Evolutionary conservation across 2,113 vertebrate species (phyloP).

Genomic region (Gobio gobio): DNA sequence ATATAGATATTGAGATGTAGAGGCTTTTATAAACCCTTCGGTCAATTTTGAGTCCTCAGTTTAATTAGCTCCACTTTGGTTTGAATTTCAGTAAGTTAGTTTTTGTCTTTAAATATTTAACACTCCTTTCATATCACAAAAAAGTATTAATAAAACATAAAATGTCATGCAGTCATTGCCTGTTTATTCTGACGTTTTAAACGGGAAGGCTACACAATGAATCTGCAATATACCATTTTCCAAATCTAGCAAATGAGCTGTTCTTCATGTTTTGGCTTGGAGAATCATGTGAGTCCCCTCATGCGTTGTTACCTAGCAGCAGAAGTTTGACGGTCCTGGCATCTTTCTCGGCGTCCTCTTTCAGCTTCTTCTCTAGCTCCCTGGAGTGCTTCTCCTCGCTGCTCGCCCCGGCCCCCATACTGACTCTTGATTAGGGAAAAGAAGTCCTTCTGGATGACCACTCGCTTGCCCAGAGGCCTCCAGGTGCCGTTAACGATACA

Average conservation of each 20-base stretch:
- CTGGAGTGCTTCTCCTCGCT: conserved; percentile 94
- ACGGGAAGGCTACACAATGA: background rate
- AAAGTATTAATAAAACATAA: background rate
- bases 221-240: background rate
- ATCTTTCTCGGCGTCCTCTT: conserved; percentile 94
- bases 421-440: conserved; percentile 51
- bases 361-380: conserved; percentile 96
- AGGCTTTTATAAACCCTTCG: too few species aligned
- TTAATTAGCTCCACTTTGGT: background rate
- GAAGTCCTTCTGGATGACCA: conserved; percentile 53
- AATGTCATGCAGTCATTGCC: background rate
- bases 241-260: background rate
- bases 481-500: conserved; percentile 55
- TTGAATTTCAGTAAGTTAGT: background rate
- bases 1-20: background rate
- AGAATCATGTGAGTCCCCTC: background rate
- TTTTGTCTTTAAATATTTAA: background rate
- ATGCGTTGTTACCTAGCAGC: conserved; percentile 87
- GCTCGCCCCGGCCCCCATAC: conserved; percentile 95
- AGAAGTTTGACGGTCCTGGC: conserved; percentile 97
- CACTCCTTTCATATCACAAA: background rate
- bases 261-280: conserved; percentile 15
- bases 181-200: background rate
- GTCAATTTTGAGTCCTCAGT: background rate
- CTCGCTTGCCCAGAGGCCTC: conserved; percentile 58